These are phyloP conservation scores for Ochotona curzoniae DNA, from an alignment of 2,113 vertebrate genomes.

Conservation along the genomic window DNA sequence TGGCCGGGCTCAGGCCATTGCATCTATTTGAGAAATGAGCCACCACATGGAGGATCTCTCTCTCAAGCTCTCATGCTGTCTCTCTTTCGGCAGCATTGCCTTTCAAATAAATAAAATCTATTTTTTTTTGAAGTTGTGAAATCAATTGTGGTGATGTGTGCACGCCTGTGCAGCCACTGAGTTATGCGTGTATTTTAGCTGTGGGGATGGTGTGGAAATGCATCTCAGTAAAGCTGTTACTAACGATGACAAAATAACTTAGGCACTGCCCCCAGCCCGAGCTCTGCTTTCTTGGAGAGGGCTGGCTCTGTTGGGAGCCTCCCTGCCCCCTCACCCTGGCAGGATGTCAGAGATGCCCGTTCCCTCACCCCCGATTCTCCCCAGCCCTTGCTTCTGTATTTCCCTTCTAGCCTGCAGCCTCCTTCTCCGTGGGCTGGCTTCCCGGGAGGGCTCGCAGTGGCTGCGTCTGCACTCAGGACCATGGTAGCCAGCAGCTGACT, in stretches of 20 bases:
- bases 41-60: too few relatives aligned
- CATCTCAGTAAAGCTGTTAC: background rate
- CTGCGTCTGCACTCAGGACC: background rate
- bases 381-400: background rate
- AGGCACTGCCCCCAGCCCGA: fast-evolving
- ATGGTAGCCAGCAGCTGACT: conserved; percentile 8
- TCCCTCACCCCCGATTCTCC: fast-evolving
- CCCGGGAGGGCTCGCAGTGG: background rate
- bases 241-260: background rate
- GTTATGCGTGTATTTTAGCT: too few relatives aligned
- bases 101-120: too few relatives aligned
- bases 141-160: background rate
- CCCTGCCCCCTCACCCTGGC: background rate
- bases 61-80: too few relatives aligned
- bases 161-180: background rate
- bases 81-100: too few relatives aligned
- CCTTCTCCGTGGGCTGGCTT: background rate
- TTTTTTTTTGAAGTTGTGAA: background rate
- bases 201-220: too few relatives aligned
- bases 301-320: background rate
- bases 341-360: background rate
- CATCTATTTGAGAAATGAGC: too few relatives aligned
- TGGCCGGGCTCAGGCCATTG: too few relatives aligned
- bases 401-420: too few relatives aligned
- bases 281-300: background rate